These are phyloP conservation scores for Drusus annulatus DNA, from an alignment of 1,140 invertebrate species.

Conservation along the genomic window DNA sequence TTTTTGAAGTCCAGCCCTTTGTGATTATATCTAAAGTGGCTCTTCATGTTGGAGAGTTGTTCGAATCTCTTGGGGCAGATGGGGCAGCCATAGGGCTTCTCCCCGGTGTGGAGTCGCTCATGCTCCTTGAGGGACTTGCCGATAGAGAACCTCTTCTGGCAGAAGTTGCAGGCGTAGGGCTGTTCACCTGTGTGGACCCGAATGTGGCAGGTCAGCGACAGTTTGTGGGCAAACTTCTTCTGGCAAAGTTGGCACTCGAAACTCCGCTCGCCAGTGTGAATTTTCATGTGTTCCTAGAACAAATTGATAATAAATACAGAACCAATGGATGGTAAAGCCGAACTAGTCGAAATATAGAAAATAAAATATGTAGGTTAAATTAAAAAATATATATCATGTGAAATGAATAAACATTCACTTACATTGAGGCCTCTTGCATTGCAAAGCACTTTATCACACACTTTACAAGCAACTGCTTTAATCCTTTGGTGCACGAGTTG, in stretches of 20 bases:
- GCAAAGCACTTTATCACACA: conserved; percentile 16
- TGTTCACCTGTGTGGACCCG: conserved; percentile 62
- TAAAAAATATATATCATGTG: too few relatives aligned
- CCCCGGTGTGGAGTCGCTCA: conserved; percentile 67
- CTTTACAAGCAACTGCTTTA: conserved; percentile 28
- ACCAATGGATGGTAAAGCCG: background rate
- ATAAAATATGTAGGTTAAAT: too few relatives aligned
- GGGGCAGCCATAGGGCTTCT: conserved; percentile 71
- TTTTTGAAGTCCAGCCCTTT: conserved; percentile 38
- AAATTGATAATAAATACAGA: background rate
- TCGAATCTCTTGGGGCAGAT: conserved; percentile 69
- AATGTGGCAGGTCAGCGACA: conserved; percentile 36
- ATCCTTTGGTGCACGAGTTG: conserved; percentile 11
- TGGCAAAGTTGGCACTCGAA: conserved; percentile 45
- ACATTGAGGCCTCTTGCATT: conserved; percentile 10
- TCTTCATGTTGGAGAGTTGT: conserved; percentile 60
- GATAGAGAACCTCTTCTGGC: conserved; percentile 59
- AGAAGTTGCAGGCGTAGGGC: conserved; percentile 63
- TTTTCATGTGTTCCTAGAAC: conserved; percentile 42
- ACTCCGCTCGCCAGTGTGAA: conserved; percentile 41
- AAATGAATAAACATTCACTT: too few relatives aligned
- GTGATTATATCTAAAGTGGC: conserved; percentile 55
- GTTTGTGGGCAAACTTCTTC: conserved; percentile 26
- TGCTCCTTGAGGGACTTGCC: conserved; percentile 56
- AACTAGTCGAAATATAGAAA: too few relatives aligned